Evolutionary conservation across 2,797 vertebrate species (phyloP).

Genomic region (Petrocephalus schoutedeni): DNA sequence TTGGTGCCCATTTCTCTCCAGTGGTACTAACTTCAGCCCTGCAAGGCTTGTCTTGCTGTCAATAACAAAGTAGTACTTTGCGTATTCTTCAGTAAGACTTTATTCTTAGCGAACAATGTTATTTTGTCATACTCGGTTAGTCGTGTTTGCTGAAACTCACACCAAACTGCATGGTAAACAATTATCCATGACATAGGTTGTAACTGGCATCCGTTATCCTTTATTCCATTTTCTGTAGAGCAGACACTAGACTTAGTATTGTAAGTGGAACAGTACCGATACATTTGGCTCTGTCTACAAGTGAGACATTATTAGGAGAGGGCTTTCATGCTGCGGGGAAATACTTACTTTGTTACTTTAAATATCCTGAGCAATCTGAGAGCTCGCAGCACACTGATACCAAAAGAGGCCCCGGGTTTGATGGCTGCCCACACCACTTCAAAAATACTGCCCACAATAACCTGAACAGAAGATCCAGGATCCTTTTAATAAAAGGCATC

Average conservation of each 20-base stretch:
- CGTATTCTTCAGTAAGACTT: neutral
- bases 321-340: neutral
- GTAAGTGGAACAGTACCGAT: neutral
- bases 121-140: neutral
- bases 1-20: neutral
- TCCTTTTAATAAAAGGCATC: constrained; percentile 12
- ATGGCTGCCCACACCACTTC: constrained; percentile 93
- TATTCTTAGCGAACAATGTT: neutral
- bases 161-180: neutral
- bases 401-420: constrained; percentile 89
- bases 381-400: constrained; percentile 88
- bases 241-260: neutral
- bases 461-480: constrained; percentile 57
- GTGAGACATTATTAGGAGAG: neutral
- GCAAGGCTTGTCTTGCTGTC: neutral
- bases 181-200: neutral
- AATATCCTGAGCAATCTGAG: constrained; percentile 88
- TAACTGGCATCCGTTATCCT: neutral
- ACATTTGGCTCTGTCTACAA: neutral
- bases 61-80: neutral
- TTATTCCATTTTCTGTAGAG: neutral
- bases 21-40: neutral
- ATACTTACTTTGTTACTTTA: constrained; percentile 92
- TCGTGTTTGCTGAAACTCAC: neutral
- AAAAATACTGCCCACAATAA: constrained; percentile 94